These are phyloP conservation scores for Pristionchus mayeri DNA, from an alignment of 2,888 invertebrate species.

Conservation along the genomic window DNA sequence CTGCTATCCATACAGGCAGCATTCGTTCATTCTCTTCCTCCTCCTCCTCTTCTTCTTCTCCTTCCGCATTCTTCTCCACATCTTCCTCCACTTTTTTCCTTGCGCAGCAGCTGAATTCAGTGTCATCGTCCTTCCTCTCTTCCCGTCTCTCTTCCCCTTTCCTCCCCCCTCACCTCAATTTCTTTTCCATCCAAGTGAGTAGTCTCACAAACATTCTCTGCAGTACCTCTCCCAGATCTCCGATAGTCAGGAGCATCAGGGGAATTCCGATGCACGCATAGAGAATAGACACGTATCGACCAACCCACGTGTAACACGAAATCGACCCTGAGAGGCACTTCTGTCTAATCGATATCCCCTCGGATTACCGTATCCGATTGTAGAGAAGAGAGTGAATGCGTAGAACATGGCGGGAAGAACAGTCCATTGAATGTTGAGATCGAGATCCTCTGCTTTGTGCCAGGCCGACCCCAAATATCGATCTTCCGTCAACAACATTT, in stretches of 20 bases:
- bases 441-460: constrained; percentile 68
- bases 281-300: constrained; percentile 61
- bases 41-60: constrained; percentile 31
- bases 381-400: constrained; percentile 68
- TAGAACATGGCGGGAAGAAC: constrained; percentile 66
- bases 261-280: constrained; percentile 66
- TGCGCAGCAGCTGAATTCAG: not conserved
- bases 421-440: constrained; percentile 66
- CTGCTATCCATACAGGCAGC: constrained; percentile 41
- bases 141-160: no score
- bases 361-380: constrained; percentile 66
- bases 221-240: constrained; percentile 66
- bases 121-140: no score
- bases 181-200: constrained; percentile 6
- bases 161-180: not conserved
- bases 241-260: constrained; percentile 65
- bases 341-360: not conserved
- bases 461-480: constrained; percentile 65
- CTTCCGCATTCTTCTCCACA: not conserved
- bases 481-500: constrained; percentile 65
- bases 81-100: not conserved
- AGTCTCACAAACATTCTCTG: constrained; percentile 55
- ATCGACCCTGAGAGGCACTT: constrained; percentile 57
- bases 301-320: constrained; percentile 62
- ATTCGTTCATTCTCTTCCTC: constrained; percentile 1